Base-by-base conservation (phyloP, 1,140 invertebrate species). In the Propsilocerus akamusi region DNA sequence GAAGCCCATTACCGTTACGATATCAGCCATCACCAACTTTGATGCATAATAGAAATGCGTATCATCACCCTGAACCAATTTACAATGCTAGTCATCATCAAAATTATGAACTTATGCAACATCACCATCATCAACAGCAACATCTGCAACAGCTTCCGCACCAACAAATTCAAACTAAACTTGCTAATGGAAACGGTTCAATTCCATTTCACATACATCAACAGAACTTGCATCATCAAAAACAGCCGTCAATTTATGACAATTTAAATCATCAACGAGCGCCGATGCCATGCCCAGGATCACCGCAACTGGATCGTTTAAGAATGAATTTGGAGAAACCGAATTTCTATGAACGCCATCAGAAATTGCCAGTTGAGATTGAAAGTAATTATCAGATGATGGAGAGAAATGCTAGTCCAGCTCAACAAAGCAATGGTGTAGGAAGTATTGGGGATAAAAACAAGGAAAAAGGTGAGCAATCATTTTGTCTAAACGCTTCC, bases 91-190 rank as follows among this genome's bases (percentile, higher is more conserved):
- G 34, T 41, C 32, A n/a, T n/a, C 11, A 17, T 37, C 34, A 14
- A 14, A 12, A 7, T 17, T 22, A 41, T 20, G 17, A 20, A 17
- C 34, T 20, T 17, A n/a, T n/a, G n/a, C 34, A 41, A 41, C 22
- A 41, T 41, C n/a, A 52, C 26, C 10, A 5, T 20, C 53, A 53
- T 2, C 52, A 51, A 47, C 52, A 8, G 46, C 51, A 30, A 37
- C 51, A 22, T n/a, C 50, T 34, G 11, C 55, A 41, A 28, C 52
- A n/a, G n/a, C n/a, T n/a, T n/a, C n/a, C n/a, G n/a, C n/a, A n/a
- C n/a, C n/a, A n/a, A n/a, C n/a, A n/a, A n/a, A n/a, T n/a, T n/a
- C n/a, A n/a, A n/a, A n/a, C 14, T 6, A 41, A 17, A 20, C 17
- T 20, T 41, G 22, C 34, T 2, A 41, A 41, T 17, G 34, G 34